Evolutionary conservation across 2,888 invertebrate genomes (phyloP).

Genomic region (Ophion obscuratus): DNA sequence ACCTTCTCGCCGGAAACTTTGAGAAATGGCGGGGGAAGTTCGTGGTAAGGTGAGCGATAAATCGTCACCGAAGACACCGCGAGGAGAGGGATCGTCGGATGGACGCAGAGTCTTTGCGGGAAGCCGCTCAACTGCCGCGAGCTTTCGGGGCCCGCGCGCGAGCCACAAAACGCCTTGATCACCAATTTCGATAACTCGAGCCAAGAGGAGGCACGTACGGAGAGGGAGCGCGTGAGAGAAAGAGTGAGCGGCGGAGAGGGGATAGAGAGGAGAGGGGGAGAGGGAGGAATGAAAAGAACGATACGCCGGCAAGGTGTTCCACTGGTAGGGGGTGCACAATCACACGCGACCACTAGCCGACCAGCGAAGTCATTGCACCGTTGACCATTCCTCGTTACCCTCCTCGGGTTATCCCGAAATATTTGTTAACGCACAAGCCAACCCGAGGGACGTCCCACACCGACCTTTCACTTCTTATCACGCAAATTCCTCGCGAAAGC

Average conservation of each 20-base stretch:
- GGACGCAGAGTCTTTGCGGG: constrained; percentile 19
- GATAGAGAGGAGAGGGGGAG: not conserved
- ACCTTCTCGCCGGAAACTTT: constrained; percentile 1
- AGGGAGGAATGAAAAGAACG: not conserved
- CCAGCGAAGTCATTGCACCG: not conserved
- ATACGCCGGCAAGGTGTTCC: not conserved
- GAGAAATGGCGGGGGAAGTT: not conserved
- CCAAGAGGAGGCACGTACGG: no score
- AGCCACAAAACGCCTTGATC: constrained; percentile 53
- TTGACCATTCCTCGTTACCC: not conserved
- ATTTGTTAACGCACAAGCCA: not conserved
- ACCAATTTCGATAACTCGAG: constrained; percentile 30
- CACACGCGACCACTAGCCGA: not conserved
- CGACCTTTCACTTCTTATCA: no score
- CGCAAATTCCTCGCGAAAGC: no score
- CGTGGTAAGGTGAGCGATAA: not conserved
- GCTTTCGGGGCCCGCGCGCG: constrained; percentile 40
- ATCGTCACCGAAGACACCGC: constrained; percentile 18
- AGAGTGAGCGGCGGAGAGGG: no score
- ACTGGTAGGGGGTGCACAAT: not conserved
- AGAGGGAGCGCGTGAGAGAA: no score
- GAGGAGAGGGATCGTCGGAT: not conserved
- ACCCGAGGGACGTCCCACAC: no score
- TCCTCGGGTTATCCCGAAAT: not conserved
- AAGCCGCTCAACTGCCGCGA: constrained; percentile 55